These are phyloP conservation scores for Drosophila sordidula DNA, from an alignment of 2,888 invertebrate species.

Conservation along the genomic window DNA sequence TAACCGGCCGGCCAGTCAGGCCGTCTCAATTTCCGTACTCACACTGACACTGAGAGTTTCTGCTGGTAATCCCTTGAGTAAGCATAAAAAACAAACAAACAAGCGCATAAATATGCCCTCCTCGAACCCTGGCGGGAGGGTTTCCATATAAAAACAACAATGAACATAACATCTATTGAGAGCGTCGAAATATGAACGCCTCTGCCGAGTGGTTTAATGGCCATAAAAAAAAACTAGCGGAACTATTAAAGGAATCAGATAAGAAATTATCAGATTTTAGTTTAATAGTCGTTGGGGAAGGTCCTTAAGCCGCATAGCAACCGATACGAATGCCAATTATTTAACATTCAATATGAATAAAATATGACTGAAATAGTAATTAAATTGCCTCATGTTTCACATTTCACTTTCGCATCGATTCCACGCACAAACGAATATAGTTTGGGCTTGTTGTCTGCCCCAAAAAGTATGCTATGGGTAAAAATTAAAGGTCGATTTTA, in stretches of 20 bases:
- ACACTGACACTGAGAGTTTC: constrained; percentile 17
- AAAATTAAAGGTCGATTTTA: too few species aligned
- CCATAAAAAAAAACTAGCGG: constrained; percentile 1
- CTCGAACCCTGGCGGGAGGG: too few species aligned
- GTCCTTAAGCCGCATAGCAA: too few species aligned
- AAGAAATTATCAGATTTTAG: constrained; percentile 19
- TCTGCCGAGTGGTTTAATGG: constrained; percentile 1
- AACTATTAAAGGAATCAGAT: constrained; percentile 9
- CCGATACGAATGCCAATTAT: too few species aligned
- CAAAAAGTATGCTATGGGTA: constrained; percentile 6
- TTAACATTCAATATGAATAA: too few species aligned
- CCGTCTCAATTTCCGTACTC: constrained; percentile 26
- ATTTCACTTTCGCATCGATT: neutral
- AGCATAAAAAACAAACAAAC: constrained; percentile 46
- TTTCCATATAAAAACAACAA: constrained; percentile 10
- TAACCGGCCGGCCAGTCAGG: constrained; percentile 3
- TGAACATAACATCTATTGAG: constrained; percentile 8
- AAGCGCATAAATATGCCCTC: constrained; percentile 38
- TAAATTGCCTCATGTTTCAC: too few species aligned
- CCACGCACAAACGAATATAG: too few species aligned
- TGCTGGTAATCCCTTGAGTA: constrained; percentile 47
- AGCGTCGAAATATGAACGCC: constrained; percentile 10
- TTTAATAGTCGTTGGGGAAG: neutral
- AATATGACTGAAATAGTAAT: too few species aligned
- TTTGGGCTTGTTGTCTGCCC: neutral